phyloP scores from a whole-genome alignment of 2,113 vertebrate species.

The Psammodynastes pulverulentus region DNA sequence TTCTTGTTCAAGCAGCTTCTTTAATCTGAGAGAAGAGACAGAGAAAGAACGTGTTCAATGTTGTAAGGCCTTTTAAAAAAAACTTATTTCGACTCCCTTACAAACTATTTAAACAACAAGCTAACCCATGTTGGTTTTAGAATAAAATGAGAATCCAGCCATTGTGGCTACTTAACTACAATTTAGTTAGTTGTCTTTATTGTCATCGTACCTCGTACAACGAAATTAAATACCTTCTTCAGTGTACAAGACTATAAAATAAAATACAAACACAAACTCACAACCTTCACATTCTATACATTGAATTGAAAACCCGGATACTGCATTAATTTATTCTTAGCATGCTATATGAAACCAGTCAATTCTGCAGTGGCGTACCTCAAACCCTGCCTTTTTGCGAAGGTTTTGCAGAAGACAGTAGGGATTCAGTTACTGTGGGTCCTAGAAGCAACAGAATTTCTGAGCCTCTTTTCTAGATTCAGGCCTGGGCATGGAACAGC shows the following conservation, averaged over 20 bases:
- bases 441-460: not conserved
- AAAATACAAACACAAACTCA: too few species aligned
- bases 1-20: constrained; percentile 92
- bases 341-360: not conserved
- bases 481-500: not conserved
- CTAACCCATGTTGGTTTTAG: not conserved
- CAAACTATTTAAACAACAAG: not conserved
- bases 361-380: not conserved
- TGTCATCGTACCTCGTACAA: too few species aligned
- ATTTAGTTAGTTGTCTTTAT: too few species aligned
- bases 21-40: constrained; percentile 76
- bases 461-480: not conserved
- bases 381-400: not conserved
- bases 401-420: not conserved
- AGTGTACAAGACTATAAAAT: too few species aligned
- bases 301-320: too few species aligned
- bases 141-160: not conserved
- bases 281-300: too few species aligned
- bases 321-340: not conserved
- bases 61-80: not conserved
- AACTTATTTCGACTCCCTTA: not conserved
- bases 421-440: not conserved
- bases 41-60: not conserved
- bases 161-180: not conserved
- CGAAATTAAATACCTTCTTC: too few species aligned